Evolutionary conservation across 2,113 vertebrate species (phyloP), one percentile per base, ranked within the genome.

Genomic region (Chamaea fasciata): DNA sequence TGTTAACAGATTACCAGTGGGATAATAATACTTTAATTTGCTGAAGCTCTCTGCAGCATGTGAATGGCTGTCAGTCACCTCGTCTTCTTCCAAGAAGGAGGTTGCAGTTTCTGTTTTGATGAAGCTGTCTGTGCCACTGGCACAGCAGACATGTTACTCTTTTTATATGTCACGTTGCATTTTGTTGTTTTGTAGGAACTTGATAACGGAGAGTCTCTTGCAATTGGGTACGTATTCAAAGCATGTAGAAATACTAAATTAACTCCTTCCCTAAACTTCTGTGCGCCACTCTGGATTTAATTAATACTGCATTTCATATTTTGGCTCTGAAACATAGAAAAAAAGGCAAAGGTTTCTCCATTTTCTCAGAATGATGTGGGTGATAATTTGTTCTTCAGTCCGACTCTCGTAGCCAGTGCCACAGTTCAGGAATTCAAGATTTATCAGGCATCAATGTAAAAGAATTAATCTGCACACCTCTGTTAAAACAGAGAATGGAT

Each of bases 171-270:
- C 50, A 22, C 56, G 18, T 81, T 95, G 67, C 11, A 44, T 97
- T 76, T 97, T 96, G 27, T 89, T 96, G 4, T 83, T 97, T 97
- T 44, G 0, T 52, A 98, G 98, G 97, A 97, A 87, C 92, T 97
- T 65, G 92, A 73, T 83, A 96, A 96, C 7, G 96, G 96, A 90
- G 96, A 94, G 79, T 52, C 92, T 83, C 83, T 28, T 83, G 89
- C 94, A 91, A 73, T 96, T 69, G 94, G 98, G 98, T 98, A 97
- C 46, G 96, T 97, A 75, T 94, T 90, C 56, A 83, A 79, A 90
- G 35, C 62, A 53, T 47, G 81, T 75, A 35, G 15, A 78, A 81
- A 62, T 37, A 63, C 15, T 87, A 33, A 65, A 82, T 44, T 39
- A 47, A 46, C 19, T 89, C 22, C 15, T 28, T 89, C 23, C n/a